These are phyloP conservation scores for Balanococcus diminutus DNA, from an alignment of 2,888 invertebrate species.

Conservation along the genomic window DNA sequence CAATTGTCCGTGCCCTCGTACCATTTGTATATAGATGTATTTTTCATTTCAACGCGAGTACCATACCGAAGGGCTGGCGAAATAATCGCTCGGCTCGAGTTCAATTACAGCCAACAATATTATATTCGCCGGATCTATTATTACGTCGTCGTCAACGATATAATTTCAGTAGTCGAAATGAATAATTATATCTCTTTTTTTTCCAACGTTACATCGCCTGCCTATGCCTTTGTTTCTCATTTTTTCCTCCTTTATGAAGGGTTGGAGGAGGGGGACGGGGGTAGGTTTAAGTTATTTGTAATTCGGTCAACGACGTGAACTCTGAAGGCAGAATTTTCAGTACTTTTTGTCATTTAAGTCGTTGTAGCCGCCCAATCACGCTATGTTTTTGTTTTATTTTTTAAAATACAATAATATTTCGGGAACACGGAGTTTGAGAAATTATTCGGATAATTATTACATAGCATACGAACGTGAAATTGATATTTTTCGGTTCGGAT, in stretches of 20 bases:
- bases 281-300: no score
- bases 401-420: no score
- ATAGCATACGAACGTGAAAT: no score
- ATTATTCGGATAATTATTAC: no score
- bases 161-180: neutral
- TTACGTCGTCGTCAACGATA: neutral
- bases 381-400: neutral
- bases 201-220: neutral
- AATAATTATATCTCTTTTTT: constrained; percentile 8
- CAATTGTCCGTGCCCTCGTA: neutral
- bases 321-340: neutral
- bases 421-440: no score
- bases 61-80: neutral
- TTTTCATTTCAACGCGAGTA: neutral
- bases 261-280: neutral
- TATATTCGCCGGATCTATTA: neutral
- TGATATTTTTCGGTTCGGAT: no score
- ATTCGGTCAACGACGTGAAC: neutral
- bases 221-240: neutral
- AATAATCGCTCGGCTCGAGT: constrained; percentile 3
- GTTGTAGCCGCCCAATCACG: neutral
- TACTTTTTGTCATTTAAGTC: neutral
- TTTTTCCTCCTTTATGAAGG: neutral
- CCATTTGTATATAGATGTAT: constrained; percentile 13
- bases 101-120: neutral